Base-by-base conservation (phyloP, 2,888 invertebrate species). In the Meiosimyza platycephala region DNA sequence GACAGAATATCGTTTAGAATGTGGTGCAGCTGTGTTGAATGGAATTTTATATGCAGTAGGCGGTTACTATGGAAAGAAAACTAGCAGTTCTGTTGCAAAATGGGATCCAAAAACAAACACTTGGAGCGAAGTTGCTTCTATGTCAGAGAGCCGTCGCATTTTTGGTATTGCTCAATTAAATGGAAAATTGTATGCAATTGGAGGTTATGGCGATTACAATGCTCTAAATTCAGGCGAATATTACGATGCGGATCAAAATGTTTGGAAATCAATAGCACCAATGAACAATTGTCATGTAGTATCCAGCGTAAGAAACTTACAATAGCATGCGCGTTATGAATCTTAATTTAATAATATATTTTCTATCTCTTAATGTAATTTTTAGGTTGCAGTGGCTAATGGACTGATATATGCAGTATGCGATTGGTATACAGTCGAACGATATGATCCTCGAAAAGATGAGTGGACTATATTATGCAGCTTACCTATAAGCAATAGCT, bases 401-500 rank as follows among this genome's bases (percentile, higher is more conserved):
- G 96, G 96, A 0, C 95, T 91, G 85, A 89, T 98, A 67, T 98
- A 97, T 87, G 97, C 96, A 2, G 89, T 97, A 76, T 97, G 97
- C 47, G 97, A 97, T 0, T 96, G 97, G 87, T 97, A 95, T 80
- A 96, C 95, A 82, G 95, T 97, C 13, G 97, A 97, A 88, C 91
- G 96, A 86, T 96, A 92, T 84, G 91, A 92, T 86, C 91, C 92
- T 33, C 88, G 90, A 76, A 93, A 94, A 28, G 96, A 97, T 89
- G 90, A 92, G 6, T 97, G 97, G 97, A 92, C 94, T 54, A 40
- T 9, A 1, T 7, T 40, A 40, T 40, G 40, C 7, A 5, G 40
- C 7, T 40, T 3, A 2, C 40, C 6, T 40, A 2, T 1, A 40
- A 7, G 40, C 1, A 5, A 1, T 3, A 40, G 40, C 40, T 3